Evolutionary conservation across 2,888 invertebrate genomes (phyloP), one percentile per base, ranked within the genome.

Genomic region (Mantis religiosa): DNA sequence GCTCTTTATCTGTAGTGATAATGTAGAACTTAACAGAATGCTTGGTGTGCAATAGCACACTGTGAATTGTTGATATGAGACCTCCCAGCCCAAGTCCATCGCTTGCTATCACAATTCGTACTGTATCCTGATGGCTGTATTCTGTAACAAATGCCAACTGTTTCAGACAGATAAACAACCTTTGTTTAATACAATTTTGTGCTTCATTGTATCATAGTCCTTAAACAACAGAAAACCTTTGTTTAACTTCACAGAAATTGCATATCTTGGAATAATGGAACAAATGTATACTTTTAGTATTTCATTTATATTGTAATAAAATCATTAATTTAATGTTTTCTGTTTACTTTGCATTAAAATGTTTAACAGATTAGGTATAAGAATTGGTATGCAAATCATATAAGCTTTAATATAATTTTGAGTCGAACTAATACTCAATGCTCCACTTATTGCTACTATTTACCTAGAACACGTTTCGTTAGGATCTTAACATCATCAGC

Each of bases 61-160:
- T 93, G 91, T 93, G 93, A 27, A 93, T 92, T 1, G 92, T 91
- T 8, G 92, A 92, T 4, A 93, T 91, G 91, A 92, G 92, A 12
- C 93, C 93, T 86, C 92, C 92, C 12, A 93, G 84, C 0, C 92
- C 92, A 81, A 91, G 91, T 82, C 91, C 90, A 86, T 92, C 92
- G 0, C 92, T 87, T 47, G 90, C 89, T 12, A 90, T 88, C 81
- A 91, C 82, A 15, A 91, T 89, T 20, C 90, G 89, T n/a, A 41
- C 71, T 20, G 71, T 28, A 28, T 47, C 83, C 4, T 47, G 81
- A 25, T 25, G 84, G 28, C 84, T 30, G 15, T 25, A 25, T 25
- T 1, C 84, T 84, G 84, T 84, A 84, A 84, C 84, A 30, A 71
- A 71, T 71, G 54, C 14, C 2, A 71, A 6, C 54, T 71, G 20